phyloP scores from a whole-genome alignment of 2,113 vertebrate species.

The Bombycilla garrulus region DNA sequence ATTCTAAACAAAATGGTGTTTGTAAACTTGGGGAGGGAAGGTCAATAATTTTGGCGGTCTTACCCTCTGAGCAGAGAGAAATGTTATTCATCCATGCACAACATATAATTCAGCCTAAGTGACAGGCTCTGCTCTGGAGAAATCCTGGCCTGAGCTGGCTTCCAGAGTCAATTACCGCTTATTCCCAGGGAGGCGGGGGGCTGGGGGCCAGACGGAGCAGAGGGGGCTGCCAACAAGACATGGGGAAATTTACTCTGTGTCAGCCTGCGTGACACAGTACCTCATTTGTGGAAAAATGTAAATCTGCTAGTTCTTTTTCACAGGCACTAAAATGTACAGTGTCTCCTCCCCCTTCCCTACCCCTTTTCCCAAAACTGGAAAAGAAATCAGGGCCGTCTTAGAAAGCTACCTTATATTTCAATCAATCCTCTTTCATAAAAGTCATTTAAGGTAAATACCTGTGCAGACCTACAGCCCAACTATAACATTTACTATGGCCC shows the following conservation, averaged over 20 bases:
- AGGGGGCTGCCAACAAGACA: slow-evolving; percentile 43
- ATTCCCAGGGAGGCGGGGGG: slow-evolving; percentile 53
- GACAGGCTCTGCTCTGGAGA: slow-evolving; percentile 69
- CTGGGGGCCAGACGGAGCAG: slow-evolving; percentile 9
- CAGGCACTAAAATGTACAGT: slow-evolving; percentile 62
- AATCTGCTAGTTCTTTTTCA: slow-evolving; percentile 59
- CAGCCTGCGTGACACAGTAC: slow-evolving; percentile 54
- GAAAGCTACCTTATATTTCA: slow-evolving; percentile 51
- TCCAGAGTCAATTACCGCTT: slow-evolving; percentile 64
- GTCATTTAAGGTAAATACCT: slow-evolving; percentile 60
- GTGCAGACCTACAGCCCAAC: background rate
- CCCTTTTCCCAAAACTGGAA: slow-evolving; percentile 20
- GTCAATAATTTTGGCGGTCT: slow-evolving; percentile 49
- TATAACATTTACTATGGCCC: slow-evolving; percentile 36
- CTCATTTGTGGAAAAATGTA: slow-evolving; percentile 71
- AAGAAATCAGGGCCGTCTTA: slow-evolving; percentile 22
- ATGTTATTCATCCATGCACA: slow-evolving; percentile 61
- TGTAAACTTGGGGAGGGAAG: slow-evolving; percentile 34
- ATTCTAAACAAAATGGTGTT: slow-evolving; percentile 24
- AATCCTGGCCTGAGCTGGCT: slow-evolving; percentile 58
- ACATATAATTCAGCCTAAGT: slow-evolving; percentile 66
- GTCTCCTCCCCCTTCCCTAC: slow-evolving; percentile 6
- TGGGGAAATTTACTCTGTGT: slow-evolving; percentile 48
- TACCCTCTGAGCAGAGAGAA: slow-evolving; percentile 45
- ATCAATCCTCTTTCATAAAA: slow-evolving; percentile 52